phyloP scores from a whole-genome alignment of 2,888 invertebrate genomes.

The Alloscopus bannaensis region DNA sequence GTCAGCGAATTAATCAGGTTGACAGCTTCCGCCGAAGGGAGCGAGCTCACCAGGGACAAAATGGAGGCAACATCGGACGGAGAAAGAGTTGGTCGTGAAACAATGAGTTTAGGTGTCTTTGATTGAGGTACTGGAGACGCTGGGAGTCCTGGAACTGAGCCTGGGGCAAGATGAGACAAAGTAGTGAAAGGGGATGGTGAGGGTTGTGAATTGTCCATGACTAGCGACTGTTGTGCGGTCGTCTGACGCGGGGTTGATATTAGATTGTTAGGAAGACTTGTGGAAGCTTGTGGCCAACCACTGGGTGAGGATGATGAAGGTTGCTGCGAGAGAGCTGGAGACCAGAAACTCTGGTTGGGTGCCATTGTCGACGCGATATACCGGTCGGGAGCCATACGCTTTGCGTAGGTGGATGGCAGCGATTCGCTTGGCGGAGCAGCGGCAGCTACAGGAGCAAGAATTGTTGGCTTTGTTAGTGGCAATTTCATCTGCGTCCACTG shows the following conservation, averaged over 20 bases:
- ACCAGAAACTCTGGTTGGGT: conserved; percentile 13
- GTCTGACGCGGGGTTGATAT: too few relatives aligned
- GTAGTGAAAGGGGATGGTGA: not conserved
- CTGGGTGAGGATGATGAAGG: not conserved
- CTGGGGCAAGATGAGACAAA: not conserved
- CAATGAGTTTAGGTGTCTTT: not conserved
- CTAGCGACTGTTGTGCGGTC: too few relatives aligned
- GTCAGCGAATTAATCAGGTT: too few relatives aligned
- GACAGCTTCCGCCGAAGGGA: too few relatives aligned
- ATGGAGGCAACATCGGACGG: too few relatives aligned
- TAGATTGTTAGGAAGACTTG: too few relatives aligned
- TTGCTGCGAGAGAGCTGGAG: conserved; percentile 2
- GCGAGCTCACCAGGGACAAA: too few relatives aligned
- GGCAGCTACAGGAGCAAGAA: conserved; percentile 3
- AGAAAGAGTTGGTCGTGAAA: not conserved
- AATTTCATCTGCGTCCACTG: conserved; percentile 52
- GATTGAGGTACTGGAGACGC: not conserved
- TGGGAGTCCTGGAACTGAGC: not conserved
- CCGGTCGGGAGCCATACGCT: conserved; percentile 43
- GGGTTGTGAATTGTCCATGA: too few relatives aligned
- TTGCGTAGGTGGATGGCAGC: not conserved
- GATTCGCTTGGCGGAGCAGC: not conserved
- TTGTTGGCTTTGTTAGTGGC: conserved; percentile 7
- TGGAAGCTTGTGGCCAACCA: not conserved
- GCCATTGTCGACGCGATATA: conserved; percentile 29